Conservation (phyloP, 1,140 invertebrate genomes). For the Micrasema minimum region DNA sequence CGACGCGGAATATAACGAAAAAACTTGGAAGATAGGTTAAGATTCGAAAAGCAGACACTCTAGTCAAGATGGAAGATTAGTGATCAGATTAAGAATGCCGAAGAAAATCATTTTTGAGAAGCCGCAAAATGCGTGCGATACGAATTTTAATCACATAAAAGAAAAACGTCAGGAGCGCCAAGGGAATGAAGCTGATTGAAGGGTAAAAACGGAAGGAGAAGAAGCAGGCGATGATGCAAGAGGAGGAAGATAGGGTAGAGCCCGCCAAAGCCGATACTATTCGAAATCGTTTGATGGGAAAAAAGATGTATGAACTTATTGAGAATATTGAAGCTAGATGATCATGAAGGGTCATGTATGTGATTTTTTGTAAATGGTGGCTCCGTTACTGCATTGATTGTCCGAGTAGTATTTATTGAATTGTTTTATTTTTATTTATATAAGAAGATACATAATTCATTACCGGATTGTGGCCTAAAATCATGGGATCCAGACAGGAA, state of each 20-base stretch:
- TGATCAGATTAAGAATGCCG: conserved; percentile 36
- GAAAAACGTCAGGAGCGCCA: conserved; percentile 41
- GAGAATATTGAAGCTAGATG: conserved; percentile 79
- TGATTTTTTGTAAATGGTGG: too few relatives aligned
- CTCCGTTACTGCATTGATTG: too few relatives aligned
- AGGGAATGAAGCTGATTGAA: conserved; percentile 55
- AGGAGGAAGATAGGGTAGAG: conserved; percentile 71
- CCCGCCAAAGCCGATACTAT: conserved; percentile 91
- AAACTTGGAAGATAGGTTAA: conserved; percentile 32
- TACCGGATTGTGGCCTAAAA: too few relatives aligned
- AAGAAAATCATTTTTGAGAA: conserved; percentile 25
- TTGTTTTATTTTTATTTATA: too few relatives aligned
- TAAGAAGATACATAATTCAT: too few relatives aligned
- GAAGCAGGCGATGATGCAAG: conserved; percentile 70
- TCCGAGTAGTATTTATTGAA: too few relatives aligned
- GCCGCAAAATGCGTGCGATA: conserved; percentile 43
- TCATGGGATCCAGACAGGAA: too few relatives aligned
- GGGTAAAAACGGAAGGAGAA: conserved; percentile 69
- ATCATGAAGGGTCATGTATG: conserved; percentile 80
- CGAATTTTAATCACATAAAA: conserved; percentile 53
- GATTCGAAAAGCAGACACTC: conserved; percentile 9
- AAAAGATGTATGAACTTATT: conserved; percentile 91
- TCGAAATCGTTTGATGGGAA: conserved; percentile 90
- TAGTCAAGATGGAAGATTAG: conserved; percentile 58
- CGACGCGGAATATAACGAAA: neutral